Evolutionary conservation across 1,140 invertebrate species (phyloP).

Genomic region (Drosophila suzukii): DNA sequence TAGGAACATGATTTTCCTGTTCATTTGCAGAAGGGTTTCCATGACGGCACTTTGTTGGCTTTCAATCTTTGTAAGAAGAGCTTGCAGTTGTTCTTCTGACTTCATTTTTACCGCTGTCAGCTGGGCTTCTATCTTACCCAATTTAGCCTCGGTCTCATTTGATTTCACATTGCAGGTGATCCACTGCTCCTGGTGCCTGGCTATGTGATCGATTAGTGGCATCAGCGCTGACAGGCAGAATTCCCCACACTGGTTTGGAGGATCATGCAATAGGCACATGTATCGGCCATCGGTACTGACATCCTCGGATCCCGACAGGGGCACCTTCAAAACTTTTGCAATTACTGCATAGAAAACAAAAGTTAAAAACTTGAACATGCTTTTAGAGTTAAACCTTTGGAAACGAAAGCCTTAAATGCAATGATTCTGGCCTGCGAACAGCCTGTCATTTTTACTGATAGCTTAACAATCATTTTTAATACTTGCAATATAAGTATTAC

Average conservation of each 20-base stretch:
- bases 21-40: too few relatives aligned
- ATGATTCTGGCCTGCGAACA: background rate
- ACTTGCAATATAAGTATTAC: too few relatives aligned
- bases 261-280: constrained; percentile 1
- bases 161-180: background rate
- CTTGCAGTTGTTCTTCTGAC: background rate
- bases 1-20: background rate
- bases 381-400: background rate
- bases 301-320: too few relatives aligned
- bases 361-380: background rate
- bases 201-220: constrained; percentile 14
- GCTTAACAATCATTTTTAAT: too few relatives aligned
- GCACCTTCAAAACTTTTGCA: background rate
- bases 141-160: background rate
- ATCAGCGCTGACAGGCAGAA: constrained; percentile 5
- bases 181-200: constrained; percentile 12
- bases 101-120: background rate
- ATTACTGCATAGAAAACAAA: background rate
- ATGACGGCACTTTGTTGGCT: too few relatives aligned
- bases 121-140: background rate
- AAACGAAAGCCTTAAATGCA: background rate
- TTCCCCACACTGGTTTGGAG: constrained; percentile 1
- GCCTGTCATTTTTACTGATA: too few relatives aligned
- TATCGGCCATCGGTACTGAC: too few relatives aligned
- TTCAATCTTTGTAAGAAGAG: background rate